A percentile compares a stretch with the other conserved stretches of the same genome.
Evolutionary conservation across 2,888 invertebrate species (phyloP).

Genomic region (Athripsodes cinereus): DNA sequence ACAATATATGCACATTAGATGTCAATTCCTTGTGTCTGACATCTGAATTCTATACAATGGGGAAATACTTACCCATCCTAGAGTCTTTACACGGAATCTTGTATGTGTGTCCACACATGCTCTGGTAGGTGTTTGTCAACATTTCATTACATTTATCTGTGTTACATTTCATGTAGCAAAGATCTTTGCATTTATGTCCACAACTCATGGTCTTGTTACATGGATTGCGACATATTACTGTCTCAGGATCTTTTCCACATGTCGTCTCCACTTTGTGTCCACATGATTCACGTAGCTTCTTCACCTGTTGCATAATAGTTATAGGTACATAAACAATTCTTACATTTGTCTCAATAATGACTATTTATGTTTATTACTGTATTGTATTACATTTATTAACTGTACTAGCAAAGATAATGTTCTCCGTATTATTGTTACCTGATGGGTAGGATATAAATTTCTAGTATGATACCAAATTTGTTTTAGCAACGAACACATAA

Average conservation of each 20-base stretch:
- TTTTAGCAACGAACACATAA: no score
- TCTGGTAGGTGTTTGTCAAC: constrained; percentile 30
- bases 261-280: constrained; percentile 38
- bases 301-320: constrained; percentile 34
- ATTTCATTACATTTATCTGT: constrained; percentile 34
- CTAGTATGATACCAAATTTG: no score
- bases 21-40: not conserved
- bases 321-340: no score
- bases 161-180: constrained; percentile 40
- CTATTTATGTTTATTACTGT: no score
- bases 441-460: no score
- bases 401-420: no score
- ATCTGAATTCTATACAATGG: not conserved
- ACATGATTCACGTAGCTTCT: constrained; percentile 32
- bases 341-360: no score
- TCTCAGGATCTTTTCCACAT: constrained; percentile 38
- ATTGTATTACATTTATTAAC: no score
- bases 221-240: constrained; percentile 34
- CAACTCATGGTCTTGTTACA: constrained; percentile 47
- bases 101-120: constrained; percentile 48
- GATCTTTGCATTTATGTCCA: constrained; percentile 44
- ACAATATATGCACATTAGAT: no score
- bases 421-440: no score
- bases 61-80: constrained; percentile 8
- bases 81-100: constrained; percentile 38